phyloP scores from a whole-genome alignment of 1,140 invertebrate species.

The Medauroidea extradentata region DNA sequence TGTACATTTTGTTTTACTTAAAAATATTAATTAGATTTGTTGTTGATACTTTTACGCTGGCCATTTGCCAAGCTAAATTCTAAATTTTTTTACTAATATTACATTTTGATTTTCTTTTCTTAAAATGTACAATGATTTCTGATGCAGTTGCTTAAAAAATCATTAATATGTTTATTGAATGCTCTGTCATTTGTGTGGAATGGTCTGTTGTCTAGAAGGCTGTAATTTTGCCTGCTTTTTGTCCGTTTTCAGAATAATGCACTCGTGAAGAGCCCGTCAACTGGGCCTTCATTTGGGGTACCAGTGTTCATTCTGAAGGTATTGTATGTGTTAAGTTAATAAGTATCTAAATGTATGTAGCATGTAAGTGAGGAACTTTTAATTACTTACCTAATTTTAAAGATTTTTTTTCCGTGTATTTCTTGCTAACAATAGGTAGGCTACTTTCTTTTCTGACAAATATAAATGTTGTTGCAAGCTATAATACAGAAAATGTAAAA shows the following conservation, averaged over 20 bases:
- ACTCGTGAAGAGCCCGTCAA: constrained; percentile 8
- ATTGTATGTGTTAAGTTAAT: constrained; percentile 6
- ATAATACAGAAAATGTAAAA: too few relatives aligned
- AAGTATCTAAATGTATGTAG: not conserved
- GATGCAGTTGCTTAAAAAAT: not conserved
- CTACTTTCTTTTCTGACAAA: not conserved
- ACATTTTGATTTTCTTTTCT: too few relatives aligned
- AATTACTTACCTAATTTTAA: not conserved
- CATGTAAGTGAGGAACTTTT: not conserved
- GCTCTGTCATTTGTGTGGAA: constrained; percentile 7
- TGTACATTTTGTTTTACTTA: too few relatives aligned
- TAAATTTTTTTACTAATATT: too few relatives aligned
- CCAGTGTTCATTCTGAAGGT: constrained; percentile 4
- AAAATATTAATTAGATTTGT: too few relatives aligned
- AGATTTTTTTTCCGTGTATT: not conserved
- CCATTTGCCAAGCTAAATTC: too few relatives aligned
- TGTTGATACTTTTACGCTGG: too few relatives aligned
- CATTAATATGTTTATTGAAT: not conserved
- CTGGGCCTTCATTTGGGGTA: constrained; percentile 8
- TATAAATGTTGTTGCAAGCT: not conserved
- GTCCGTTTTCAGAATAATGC: constrained; percentile 14
- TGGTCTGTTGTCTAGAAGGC: constrained; percentile 1
- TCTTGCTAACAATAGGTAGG: not conserved
- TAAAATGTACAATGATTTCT: too few relatives aligned
- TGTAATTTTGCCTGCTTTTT: constrained; percentile 16